Evolutionary conservation across 2,888 invertebrate genomes (phyloP).

Genomic region (Rhogogaster chlorosoma): DNA sequence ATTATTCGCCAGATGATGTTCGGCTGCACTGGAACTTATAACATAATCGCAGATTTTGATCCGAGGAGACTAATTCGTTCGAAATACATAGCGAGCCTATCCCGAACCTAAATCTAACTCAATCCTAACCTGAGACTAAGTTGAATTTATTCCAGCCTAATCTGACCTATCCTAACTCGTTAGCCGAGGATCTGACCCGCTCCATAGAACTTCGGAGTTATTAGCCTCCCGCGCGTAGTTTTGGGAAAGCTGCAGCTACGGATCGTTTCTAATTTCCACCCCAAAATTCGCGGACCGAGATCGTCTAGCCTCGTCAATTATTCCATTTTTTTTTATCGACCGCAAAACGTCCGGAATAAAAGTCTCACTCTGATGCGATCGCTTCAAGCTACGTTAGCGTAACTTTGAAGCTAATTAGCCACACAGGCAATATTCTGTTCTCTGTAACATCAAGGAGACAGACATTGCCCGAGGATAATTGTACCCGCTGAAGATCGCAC

Average conservation of each 20-base stretch:
- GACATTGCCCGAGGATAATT: not conserved
- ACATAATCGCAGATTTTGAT: constrained; percentile 17
- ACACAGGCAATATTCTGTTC: not conserved
- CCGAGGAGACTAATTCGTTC: constrained; percentile 28
- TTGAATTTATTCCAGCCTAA: constrained; percentile 34
- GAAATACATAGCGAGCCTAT: not conserved
- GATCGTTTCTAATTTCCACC: not conserved
- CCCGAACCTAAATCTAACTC: not conserved
- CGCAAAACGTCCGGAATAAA: no score
- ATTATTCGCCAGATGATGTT: not conserved
- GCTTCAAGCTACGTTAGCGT: not conserved
- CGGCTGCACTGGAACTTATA: not conserved
- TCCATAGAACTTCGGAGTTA: constrained; percentile 37
- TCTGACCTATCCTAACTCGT: constrained; percentile 42
- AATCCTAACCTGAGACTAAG: not conserved
- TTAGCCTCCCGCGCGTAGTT: constrained; percentile 13
- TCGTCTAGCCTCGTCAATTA: no score
- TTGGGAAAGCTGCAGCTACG: not conserved
- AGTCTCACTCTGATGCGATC: no score
- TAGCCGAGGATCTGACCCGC: constrained; percentile 21
- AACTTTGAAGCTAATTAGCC: not conserved
- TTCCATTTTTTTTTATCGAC: no score
- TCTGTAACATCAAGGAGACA: not conserved
- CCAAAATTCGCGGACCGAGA: not conserved
- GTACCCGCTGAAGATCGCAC: not conserved